Conservation (phyloP, 1,140 invertebrate genomes). For the Drosophila seguyi region DNA sequence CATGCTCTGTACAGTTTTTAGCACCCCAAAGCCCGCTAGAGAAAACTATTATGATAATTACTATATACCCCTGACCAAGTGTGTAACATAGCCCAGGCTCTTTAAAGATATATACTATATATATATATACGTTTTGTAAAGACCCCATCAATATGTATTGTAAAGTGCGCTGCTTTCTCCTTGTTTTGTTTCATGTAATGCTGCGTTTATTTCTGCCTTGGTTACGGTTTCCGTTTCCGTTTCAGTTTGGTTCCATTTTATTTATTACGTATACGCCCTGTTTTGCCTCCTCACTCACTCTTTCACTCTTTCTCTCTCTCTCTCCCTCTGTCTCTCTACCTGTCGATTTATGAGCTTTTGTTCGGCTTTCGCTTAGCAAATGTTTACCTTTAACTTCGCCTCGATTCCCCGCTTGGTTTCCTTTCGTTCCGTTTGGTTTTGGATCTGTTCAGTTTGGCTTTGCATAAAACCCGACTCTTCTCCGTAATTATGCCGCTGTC, state of each 20-base stretch:
- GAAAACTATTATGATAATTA: constrained; percentile 22
- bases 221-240: constrained; percentile 35
- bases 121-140: constrained; percentile 46
- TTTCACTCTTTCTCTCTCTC: constrained; percentile 34
- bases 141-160: constrained; percentile 57
- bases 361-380: constrained; percentile 82
- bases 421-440: constrained; percentile 17
- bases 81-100: constrained; percentile 71
- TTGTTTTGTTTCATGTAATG: constrained; percentile 37
- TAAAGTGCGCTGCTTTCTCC: constrained; percentile 75
- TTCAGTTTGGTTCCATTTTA: constrained; percentile 40
- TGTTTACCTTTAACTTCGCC: constrained; percentile 68
- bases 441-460: constrained; percentile 47
- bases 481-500: constrained; percentile 42
- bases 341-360: constrained; percentile 81
- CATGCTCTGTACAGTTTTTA: constrained; percentile 39
- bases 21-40: constrained; percentile 45
- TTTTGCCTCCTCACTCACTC: constrained; percentile 72
- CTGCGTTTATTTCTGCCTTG: constrained; percentile 39
- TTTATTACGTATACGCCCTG: constrained; percentile 71
- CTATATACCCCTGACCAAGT: constrained; percentile 2
- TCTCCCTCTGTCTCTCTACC: constrained; percentile 36
- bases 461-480: constrained; percentile 61
- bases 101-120: constrained; percentile 50
- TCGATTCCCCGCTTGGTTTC: constrained; percentile 35